These are phyloP conservation scores for Octomys mimax DNA, from an alignment of 2,797 vertebrate species.

Conservation along the genomic window DNA sequence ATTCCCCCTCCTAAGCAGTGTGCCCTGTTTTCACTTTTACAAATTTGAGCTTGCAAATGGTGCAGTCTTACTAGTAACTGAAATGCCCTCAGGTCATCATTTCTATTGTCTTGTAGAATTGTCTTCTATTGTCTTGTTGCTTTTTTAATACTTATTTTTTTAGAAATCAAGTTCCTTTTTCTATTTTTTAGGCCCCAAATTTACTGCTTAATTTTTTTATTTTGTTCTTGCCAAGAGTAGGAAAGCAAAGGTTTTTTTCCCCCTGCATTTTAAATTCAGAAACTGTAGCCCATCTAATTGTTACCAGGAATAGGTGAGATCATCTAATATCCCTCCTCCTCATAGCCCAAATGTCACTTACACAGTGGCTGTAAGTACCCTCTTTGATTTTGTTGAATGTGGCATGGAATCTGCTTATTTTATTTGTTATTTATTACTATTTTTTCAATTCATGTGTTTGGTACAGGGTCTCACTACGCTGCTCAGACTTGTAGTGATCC, in stretches of 20 bases:
- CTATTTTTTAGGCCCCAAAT: neutral
- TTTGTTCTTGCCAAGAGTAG: slow-evolving; percentile 15
- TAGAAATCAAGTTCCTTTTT: neutral
- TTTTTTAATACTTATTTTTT: neutral
- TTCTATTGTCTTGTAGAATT: neutral
- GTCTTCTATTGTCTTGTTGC: neutral
- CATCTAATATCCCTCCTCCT: slow-evolving; percentile 66
- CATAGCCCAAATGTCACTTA: slow-evolving; percentile 72
- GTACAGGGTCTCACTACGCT: too few relatives aligned
- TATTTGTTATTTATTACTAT: too few relatives aligned
- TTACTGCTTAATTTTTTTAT: neutral
- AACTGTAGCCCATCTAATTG: slow-evolving; percentile 51
- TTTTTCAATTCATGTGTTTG: too few relatives aligned
- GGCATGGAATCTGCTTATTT: slow-evolving; percentile 22
- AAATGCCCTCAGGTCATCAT: neutral
- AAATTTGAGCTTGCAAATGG: neutral
- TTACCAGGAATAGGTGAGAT: slow-evolving; percentile 69
- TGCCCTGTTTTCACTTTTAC: neutral
- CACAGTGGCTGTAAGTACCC: slow-evolving; percentile 69
- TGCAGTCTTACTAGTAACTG: neutral
- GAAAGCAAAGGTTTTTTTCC: neutral
- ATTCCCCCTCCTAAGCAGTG: neutral
- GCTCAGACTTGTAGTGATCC: too few relatives aligned
- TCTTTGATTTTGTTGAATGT: neutral
- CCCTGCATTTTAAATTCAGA: slow-evolving; percentile 47